A percentile compares a stretch with the other conserved stretches of the same genome.
phyloP scores from a whole-genome alignment of 1,140 invertebrate genomes.

The Galleria mellonella region DNA sequence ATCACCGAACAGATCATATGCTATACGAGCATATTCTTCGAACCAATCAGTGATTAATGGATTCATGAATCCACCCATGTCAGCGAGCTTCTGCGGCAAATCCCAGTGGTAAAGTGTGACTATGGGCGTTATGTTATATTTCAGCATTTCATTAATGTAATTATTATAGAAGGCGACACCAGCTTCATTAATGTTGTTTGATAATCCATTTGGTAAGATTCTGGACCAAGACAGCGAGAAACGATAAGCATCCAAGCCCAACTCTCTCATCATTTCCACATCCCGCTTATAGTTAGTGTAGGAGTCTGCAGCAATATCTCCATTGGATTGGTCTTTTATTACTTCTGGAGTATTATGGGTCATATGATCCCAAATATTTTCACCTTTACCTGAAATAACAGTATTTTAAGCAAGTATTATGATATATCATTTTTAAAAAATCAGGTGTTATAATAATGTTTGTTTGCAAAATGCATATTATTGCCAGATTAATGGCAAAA shows the following conservation, averaged over 20 bases:
- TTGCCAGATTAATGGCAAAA: too few species aligned
- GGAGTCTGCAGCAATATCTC: conserved; percentile 19
- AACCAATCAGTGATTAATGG: conserved; percentile 67
- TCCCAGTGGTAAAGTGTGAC: conserved; percentile 58
- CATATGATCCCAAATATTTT: conserved; percentile 63
- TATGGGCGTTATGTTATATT: conserved; percentile 53
- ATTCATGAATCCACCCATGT: conserved; percentile 45
- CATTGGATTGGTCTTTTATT: conserved; percentile 27
- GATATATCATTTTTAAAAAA: too few species aligned
- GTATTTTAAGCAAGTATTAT: too few species aligned
- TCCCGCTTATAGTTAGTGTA: conserved; percentile 31
- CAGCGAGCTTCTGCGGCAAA: conserved; percentile 46
- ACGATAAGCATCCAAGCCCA: conserved; percentile 56
- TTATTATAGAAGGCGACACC: conserved; percentile 76
- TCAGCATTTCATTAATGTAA: conserved; percentile 70
- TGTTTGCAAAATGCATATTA: too few species aligned
- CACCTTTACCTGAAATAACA: conserved; percentile 50
- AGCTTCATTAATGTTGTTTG: conserved; percentile 65
- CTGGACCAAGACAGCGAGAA: conserved; percentile 79
- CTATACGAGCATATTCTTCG: conserved; percentile 69
- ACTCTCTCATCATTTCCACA: conserved; percentile 25
- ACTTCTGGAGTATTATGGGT: conserved; percentile 8
- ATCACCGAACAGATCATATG: conserved; percentile 69
- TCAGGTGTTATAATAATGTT: too few species aligned
- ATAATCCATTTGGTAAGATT: conserved; percentile 73